Base-by-base conservation (phyloP, 2,888 invertebrate genomes). In the Eumacrocentrus americanus region DNA sequence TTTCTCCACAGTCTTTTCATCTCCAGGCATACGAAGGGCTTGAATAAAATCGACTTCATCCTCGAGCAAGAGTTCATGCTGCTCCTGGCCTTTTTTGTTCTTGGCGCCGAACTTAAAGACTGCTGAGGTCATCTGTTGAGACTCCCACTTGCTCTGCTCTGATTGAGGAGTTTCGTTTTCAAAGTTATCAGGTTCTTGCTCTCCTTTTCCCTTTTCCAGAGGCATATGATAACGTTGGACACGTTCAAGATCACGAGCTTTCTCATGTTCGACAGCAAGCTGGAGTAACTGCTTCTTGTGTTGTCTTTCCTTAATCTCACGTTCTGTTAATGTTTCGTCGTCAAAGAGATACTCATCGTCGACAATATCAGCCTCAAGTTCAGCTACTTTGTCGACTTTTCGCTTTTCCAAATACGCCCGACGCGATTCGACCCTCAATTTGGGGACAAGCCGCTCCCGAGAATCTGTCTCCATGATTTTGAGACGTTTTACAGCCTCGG, bases 11-110 rank as follows among this genome's bases (percentile, higher is more conserved):
- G 23, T 46, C 80, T 84, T 84, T 25, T 86, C 87, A 5, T 67
- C 66, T 2, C 93, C 94, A 65, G 92, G 91, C 78, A 94, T 84
- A 69, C 89, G 90, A 1, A 94, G 80, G 0, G 92, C 91, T 81
- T 98, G 95, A 64, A 99, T 93, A 79, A 99, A 99, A 77, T 98
- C 96, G 73, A 99, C 97, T 81, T 98, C 94, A 81, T 98, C 98
- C 78, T 98, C 97, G 67, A 99, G 82, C 29, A 98, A 82, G 25
- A 97, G 84, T 64, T 98, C 97, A 83, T 98, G 98, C 69, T 97
- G 93, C 74, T 91, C 87, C 76, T 89, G 58, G 71, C 72, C 76
- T 67, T 82, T 81, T 12, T 90, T 89, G 85, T 98, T 93, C 81
- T 91, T 92, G 0, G 98, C 94, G 6, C 98, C 98, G 84, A 97